These are phyloP conservation scores for Phasianus colchicus DNA, from an alignment of 2,113 vertebrate genomes.

Conservation along the genomic window DNA sequence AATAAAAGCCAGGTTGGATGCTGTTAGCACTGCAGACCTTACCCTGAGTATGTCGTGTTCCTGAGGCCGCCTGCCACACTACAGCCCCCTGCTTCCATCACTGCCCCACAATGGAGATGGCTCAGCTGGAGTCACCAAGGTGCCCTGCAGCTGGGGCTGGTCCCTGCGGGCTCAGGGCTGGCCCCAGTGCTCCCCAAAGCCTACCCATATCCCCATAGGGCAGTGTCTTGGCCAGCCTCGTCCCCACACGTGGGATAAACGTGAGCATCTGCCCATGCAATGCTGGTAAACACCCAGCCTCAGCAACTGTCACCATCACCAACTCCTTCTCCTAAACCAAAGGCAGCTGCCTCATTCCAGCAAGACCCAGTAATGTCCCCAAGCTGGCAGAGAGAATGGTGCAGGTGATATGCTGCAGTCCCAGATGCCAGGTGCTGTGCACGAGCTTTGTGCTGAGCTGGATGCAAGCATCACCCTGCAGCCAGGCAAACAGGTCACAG, in stretches of 20 bases:
- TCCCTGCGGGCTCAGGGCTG: fast-evolving
- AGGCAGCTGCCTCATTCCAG: not conserved
- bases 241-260: not conserved
- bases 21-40: not conserved
- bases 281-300: not conserved
- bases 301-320: not conserved
- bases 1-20: constrained; percentile 70
- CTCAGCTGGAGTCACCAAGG: not conserved
- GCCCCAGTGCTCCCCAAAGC: not conserved
- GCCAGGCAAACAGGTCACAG: not conserved
- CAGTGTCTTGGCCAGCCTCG: fast-evolving
- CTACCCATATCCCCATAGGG: not conserved
- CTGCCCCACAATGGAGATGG: fast-evolving
- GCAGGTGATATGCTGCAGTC: not conserved
- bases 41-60: fast-evolving
- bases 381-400: not conserved
- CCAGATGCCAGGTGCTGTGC: not conserved
- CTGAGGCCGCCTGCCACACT: not conserved
- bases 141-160: not conserved
- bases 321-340: not conserved
- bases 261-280: constrained; percentile 37
- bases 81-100: not conserved
- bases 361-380: fast-evolving
- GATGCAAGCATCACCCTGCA: not conserved
- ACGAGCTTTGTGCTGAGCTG: fast-evolving